Base-by-base conservation (phyloP, 2,888 invertebrate species). In the Ophion obscuratus region DNA sequence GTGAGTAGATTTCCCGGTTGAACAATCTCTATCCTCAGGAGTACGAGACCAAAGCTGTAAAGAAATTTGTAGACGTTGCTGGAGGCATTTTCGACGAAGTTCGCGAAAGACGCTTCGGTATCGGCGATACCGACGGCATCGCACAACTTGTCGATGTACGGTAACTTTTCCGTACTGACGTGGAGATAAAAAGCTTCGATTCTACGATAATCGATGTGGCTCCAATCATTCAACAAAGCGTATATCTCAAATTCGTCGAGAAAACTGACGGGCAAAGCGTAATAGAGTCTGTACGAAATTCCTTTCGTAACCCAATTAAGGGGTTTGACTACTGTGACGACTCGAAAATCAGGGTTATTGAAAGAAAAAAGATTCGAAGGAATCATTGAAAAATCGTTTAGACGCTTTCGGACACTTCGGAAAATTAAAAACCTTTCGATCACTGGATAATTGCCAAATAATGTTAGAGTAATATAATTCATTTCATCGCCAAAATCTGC, bases 151-250 rank as follows among this genome's bases (percentile, higher is more conserved):
- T 95, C 95, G 20, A 89, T 67, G 3, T 85, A 81, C 0, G 97
- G 97, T 80, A 97, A 95, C 1, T 97, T 97, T 94, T 98, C 97
- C 0, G 95, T 95, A 66, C 97, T 96, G 84, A 97, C 94, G 93
- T 98, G 97, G 0, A 97, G 97, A 95, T 96, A 97, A 94, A 97
- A 97, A 0, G 95, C 95, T 78, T 95, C 94, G 2, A 96, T 94
- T 87, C 95, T 94, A 44, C 94, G 93, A 85, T 96, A 92, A 88
- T 94, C 94, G 70, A 93, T 90, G 47, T 96, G 93, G 78, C 95
- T 94, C 59, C 94, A 90, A 87, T 90, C 90, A 84, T 92, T 91
- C 31, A 88, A 89, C 20, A 87, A 80, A 14, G 88, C 84, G 68
- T 94, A 94, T 36, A 94, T 88, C 62, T 94, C 92, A n/a, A 97